Conservation (phyloP, 2,888 invertebrate genomes). For the Pseudococcus longispinus region DNA sequence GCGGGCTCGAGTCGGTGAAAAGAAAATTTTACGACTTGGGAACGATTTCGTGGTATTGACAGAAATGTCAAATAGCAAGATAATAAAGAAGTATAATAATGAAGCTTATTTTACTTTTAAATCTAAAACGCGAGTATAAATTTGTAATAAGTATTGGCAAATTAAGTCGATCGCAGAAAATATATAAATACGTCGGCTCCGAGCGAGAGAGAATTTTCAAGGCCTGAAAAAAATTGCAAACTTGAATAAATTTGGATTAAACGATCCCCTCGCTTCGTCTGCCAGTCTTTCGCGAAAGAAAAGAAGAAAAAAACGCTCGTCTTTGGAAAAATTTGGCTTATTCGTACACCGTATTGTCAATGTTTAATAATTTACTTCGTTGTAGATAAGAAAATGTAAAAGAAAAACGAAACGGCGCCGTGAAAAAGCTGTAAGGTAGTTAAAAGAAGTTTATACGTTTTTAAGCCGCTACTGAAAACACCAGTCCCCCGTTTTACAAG, state of each 20-base stretch:
- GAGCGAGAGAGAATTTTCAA: background rate
- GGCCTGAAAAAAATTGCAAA: slow-evolving; percentile 10
- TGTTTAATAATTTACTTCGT: slow-evolving; percentile 52
- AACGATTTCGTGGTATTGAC: slow-evolving; percentile 26
- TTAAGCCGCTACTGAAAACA: slow-evolving; percentile 43
- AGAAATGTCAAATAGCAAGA: slow-evolving; percentile 22
- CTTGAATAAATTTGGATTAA: slow-evolving; percentile 40
- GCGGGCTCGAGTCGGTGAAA: background rate
- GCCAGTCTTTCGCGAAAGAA: background rate
- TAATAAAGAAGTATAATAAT: background rate
- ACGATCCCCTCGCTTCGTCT: background rate
- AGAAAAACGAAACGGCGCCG: slow-evolving; percentile 27
- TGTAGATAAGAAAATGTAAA: slow-evolving; percentile 48
- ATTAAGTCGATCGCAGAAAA: slow-evolving; percentile 4
- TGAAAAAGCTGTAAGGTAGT: slow-evolving; percentile 46
- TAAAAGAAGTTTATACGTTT: slow-evolving; percentile 55
- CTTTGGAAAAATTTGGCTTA: slow-evolving; percentile 32
- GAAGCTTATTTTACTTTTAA: slow-evolving; percentile 35
- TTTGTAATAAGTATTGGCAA: slow-evolving; percentile 41
- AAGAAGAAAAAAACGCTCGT: background rate
- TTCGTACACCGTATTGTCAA: slow-evolving; percentile 37
- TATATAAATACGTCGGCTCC: background rate
- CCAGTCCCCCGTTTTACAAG: slow-evolving; percentile 52
- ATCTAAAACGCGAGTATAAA: slow-evolving; percentile 25
- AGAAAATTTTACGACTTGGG: slow-evolving; percentile 33